Evolutionary conservation across 1,140 invertebrate species (phyloP), one percentile per base, ranked within the genome.

Genomic region (Caerostris extrusa): DNA sequence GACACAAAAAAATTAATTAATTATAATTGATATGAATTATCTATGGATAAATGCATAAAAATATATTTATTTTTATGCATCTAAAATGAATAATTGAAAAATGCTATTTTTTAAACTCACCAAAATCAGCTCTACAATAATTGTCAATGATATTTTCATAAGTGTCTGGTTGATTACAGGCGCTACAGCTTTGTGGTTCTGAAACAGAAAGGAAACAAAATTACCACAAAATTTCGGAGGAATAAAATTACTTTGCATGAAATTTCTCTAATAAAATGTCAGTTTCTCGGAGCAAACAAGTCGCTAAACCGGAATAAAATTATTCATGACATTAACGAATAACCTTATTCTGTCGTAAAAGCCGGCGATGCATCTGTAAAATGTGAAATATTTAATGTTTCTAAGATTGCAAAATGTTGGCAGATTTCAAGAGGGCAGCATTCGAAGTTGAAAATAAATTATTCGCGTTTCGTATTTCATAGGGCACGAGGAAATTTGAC

Each of bases 121-220:
- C 97, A 94, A 97, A 96, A 93, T 97, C 96, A 17, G 97, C 96
- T 85, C 97, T 95, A 95, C 97, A 97, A 95, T 96, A 97, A 95
- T 97, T 96, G 95, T 97, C 97, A 94, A 97, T 95, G 90, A 97
- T 96, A 95, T 97, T 97, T 95, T 97, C 97, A 95, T 97, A 97
- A 3, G 97, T 97, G n/a, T 97, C 96, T 3, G 97, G 96, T 95
- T 97, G 97, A 83, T 96, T 96, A 95, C 97, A 97, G 5, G 96
- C 96, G 61, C 95, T 95, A 95, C 97, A 97, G 12, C 95, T 96
- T 89, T 95, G 96, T 95, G 95, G 95, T 82, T 95, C 96, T 95
- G 95, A 93, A 95, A 95, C 89, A 95, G 93, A 94, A 94, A 91
- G 50, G 5, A 50, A 50, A 77, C 34, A 77, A 19, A 53, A 12